These are phyloP conservation scores for Pagrus major DNA, from an alignment of 2,113 vertebrate genomes.

Conservation along the genomic window DNA sequence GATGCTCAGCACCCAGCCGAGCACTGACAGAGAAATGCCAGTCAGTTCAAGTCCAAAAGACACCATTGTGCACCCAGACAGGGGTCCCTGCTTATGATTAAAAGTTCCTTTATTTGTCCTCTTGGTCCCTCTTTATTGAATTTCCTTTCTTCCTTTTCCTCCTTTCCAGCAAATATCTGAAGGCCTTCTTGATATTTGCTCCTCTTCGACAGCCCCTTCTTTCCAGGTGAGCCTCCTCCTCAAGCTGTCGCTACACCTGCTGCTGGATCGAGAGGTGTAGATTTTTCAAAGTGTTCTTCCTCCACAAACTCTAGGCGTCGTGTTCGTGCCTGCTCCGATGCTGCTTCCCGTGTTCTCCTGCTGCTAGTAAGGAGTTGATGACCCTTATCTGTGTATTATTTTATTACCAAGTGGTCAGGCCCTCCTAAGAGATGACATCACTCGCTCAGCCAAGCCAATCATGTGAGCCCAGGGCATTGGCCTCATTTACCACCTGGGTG, in stretches of 20 bases:
- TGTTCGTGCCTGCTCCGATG: background rate
- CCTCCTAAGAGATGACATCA: slow-evolving; percentile 66
- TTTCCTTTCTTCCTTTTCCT: background rate
- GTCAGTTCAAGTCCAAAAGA: slow-evolving; percentile 91
- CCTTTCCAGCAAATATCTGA: background rate
- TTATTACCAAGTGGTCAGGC: slow-evolving; percentile 45
- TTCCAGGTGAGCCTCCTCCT: background rate
- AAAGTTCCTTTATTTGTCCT: slow-evolving; percentile 1
- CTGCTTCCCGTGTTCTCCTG: slow-evolving; percentile 7
- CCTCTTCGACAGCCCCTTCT: background rate
- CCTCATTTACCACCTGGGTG: slow-evolving; percentile 63
- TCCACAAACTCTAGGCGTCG: background rate
- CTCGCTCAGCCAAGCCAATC: slow-evolving; percentile 67
- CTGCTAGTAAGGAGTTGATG: slow-evolving; percentile 24
- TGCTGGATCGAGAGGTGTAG: slow-evolving; percentile 3
- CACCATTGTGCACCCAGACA: slow-evolving; percentile 70
- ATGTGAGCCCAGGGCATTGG: slow-evolving; percentile 38
- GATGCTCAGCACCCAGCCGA: slow-evolving; percentile 90
- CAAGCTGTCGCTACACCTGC: background rate
- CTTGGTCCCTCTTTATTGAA: background rate
- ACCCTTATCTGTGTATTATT: slow-evolving; percentile 57
- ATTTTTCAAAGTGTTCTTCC: background rate
- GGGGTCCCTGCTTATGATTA: background rate
- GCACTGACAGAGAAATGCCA: slow-evolving; percentile 85
- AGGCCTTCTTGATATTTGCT: background rate